These are phyloP conservation scores for Epirrita christyi DNA, from an alignment of 2,888 invertebrate genomes.

Conservation along the genomic window DNA sequence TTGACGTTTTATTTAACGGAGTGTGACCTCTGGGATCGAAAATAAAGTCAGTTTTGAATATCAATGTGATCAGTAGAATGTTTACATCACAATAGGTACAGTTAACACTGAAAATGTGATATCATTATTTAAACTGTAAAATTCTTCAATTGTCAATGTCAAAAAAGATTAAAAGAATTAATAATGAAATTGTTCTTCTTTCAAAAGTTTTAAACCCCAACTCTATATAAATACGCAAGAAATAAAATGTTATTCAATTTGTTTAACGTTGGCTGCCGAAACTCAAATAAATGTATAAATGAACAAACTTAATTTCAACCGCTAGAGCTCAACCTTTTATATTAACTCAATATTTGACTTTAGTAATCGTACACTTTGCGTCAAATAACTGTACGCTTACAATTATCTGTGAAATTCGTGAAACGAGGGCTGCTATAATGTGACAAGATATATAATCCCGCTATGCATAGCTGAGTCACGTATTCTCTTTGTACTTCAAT, in stretches of 20 bases:
- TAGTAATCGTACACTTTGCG: not conserved
- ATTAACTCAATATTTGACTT: conserved; percentile 7
- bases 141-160: no score
- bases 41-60: not conserved
- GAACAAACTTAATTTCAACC: conserved; percentile 8
- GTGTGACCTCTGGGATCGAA: not conserved
- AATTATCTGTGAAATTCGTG: no score
- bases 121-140: no score
- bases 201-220: not conserved
- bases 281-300: conserved; percentile 20
- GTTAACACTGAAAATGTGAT: no score
- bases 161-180: no score
- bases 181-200: no score
- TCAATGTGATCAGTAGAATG: not conserved
- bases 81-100: no score
- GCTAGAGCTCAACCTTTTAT: conserved; percentile 7
- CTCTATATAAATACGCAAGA: conserved; percentile 6
- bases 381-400: not conserved
- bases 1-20: not conserved
- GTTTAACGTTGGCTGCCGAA: conserved; percentile 13
- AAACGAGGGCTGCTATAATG: no score
- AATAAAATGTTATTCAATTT: conserved; percentile 10
- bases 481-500: not conserved
- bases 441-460: not conserved
- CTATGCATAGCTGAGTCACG: not conserved